Evolutionary conservation across 2,113 vertebrate species (phyloP).

Genomic region (Sus scrofa): DNA sequence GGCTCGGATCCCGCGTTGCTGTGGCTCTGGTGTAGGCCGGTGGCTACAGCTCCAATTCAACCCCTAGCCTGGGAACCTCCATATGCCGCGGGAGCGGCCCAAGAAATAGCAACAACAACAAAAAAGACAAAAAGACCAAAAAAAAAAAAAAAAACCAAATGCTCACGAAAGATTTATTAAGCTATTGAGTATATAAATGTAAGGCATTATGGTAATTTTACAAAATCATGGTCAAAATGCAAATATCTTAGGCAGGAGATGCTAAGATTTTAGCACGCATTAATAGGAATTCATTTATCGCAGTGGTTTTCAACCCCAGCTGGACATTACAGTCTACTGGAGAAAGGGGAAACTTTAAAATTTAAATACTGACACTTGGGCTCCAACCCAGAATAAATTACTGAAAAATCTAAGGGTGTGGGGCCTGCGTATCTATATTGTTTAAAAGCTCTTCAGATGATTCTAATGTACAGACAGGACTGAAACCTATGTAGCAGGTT

Average conservation of each 20-base stretch:
- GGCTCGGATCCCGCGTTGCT: too few species aligned
- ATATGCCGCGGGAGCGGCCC: too few species aligned
- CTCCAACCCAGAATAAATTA: background rate
- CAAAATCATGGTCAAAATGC: background rate
- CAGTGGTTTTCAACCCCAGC: background rate
- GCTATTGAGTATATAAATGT: background rate
- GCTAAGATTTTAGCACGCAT: background rate
- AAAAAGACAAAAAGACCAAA: too few species aligned
- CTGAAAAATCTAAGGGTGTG: background rate
- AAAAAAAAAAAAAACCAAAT: too few species aligned
- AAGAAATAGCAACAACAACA: too few species aligned
- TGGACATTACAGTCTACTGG: background rate
- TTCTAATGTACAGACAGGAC: background rate
- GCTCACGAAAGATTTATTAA: background rate
- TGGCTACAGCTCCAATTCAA: too few species aligned
- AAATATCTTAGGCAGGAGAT: background rate
- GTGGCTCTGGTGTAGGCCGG: too few species aligned
- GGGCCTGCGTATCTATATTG: background rate
- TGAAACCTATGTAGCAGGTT: background rate
- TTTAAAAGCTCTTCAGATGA: slow-evolving; percentile 19
- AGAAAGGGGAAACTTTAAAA: background rate
- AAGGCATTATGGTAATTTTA: background rate
- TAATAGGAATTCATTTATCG: background rate
- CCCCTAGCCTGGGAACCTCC: too few species aligned
- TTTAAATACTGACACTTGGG: background rate